phyloP scores from a whole-genome alignment of 1,140 invertebrate species.

The Drosophila sechellia region DNA sequence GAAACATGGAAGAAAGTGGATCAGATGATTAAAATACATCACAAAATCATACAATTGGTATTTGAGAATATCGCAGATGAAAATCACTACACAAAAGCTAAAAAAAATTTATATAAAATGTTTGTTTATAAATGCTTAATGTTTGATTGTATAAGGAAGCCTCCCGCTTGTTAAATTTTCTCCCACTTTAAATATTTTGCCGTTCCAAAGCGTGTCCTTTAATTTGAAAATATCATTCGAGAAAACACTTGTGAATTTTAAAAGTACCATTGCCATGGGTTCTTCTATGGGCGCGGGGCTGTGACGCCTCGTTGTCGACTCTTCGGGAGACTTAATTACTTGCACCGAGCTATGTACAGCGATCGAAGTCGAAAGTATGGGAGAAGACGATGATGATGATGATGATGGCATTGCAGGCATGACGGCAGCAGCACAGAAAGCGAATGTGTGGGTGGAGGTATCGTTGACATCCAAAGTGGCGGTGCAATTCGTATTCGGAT shows the following conservation, averaged over 20 bases:
- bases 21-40: not conserved
- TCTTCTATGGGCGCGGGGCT: constrained; percentile 24
- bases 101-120: not conserved
- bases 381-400: constrained; percentile 35
- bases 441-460: constrained; percentile 22
- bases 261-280: constrained; percentile 64
- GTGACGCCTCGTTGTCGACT: constrained; percentile 18
- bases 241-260: not conserved
- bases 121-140: no score
- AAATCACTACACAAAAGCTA: not conserved
- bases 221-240: not conserved
- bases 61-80: no score
- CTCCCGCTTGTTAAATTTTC: not conserved
- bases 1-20: not conserved
- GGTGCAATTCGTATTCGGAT: constrained; percentile 11
- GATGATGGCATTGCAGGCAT: constrained; percentile 16
- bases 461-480: constrained; percentile 24
- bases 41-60: no score
- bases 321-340: constrained; percentile 39
- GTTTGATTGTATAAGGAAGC: no score
- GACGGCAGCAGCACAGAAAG: constrained; percentile 44
- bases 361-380: constrained; percentile 9
- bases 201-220: constrained; percentile 53
- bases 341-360: constrained; percentile 51
- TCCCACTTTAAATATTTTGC: constrained; percentile 7